Percentiles rank a stretch among this genome's conserved stretches.
Conservation (phyloP, 2,797 vertebrate genomes). For the Alosa sapidissima region DNA sequence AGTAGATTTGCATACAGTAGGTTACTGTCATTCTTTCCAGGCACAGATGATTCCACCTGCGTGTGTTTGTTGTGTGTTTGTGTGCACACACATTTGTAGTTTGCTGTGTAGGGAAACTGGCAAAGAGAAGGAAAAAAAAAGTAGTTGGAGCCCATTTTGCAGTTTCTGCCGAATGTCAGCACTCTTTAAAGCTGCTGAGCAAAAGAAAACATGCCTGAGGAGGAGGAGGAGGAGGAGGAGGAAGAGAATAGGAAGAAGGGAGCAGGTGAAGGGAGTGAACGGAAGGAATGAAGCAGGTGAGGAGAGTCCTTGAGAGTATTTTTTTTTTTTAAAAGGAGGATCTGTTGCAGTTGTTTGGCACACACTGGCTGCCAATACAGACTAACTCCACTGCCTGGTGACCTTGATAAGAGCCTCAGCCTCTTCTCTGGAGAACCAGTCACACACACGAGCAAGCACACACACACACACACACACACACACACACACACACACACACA, state of each 20-base stretch:
- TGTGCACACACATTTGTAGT: slow-evolving; percentile 20
- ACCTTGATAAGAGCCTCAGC: slow-evolving; percentile 27
- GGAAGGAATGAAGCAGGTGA: not conserved
- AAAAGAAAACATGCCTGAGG: slow-evolving; percentile 30
- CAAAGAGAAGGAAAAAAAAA: not conserved
- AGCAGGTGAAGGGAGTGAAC: not conserved
- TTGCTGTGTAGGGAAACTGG: slow-evolving; percentile 39
- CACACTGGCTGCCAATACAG: not conserved
- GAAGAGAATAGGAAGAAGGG: not conserved
- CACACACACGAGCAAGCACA: slow-evolving; percentile 3
- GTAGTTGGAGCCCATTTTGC: slow-evolving; percentile 19
- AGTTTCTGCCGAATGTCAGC: slow-evolving; percentile 20
- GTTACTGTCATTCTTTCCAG: not conserved
- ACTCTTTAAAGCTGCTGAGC: slow-evolving; percentile 18
- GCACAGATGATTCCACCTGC: not conserved
- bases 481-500: not conserved
- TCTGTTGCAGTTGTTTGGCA: slow-evolving; percentile 41
- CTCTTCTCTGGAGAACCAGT: slow-evolving; percentile 33
- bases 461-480: slow-evolving; percentile 22
- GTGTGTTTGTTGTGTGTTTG: not conserved
- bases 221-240: slow-evolving; percentile 20
- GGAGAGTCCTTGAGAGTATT: slow-evolving; percentile 46
- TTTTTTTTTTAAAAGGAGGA: slow-evolving; percentile 15
- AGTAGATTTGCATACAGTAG: not conserved
- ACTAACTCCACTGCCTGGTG: not conserved